Evolutionary conservation across 2,113 vertebrate species (phyloP), one percentile per base, ranked within the genome.

Genomic region (Desmodus rotundus): DNA sequence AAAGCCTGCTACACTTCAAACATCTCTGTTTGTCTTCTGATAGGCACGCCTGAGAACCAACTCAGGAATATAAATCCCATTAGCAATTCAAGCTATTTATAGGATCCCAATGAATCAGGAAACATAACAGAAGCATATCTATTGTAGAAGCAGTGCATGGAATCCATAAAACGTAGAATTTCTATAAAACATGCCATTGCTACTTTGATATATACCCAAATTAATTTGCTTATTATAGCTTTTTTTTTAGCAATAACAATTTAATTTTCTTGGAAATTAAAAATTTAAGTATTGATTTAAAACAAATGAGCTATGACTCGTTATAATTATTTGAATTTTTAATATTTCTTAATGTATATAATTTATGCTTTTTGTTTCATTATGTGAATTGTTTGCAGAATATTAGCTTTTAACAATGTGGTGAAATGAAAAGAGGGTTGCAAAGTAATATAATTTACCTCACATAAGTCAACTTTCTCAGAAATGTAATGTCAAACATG

Each of bases 231-330:
- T 92, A 61, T 45, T 86, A 52, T 82, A n/a, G 36, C 0, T 91
- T 93, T 91, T 80, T 80, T 92, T 31, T 78, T 93, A 54, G 33
- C 92, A 97, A 83, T 83, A 96, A 73, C 47, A 54, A 65, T 54
- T 91, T 93, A 74, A 31, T 77, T 95, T 95, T 93, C 38, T 84
- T 94, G 68, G 26, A 93, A 97, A 89, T 84, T 72, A 96, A 81
- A 82, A 87, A 73, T 82, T 9, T 20, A 93, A 87, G 2, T 80
- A 89, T 63, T 89, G 33, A 93, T 63, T 91, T 96, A 82, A 45
- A 96, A 65, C 43, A 96, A 95, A 91, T 93, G 38, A 96, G 47
- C 31, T 81, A 47, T 28, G 38, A 93, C 80, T 61, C 52, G 9
- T 72, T 89, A 83, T 54, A 94, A 76, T 7, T 73, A 76, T 85